Base-by-base conservation (phyloP, 2,113 vertebrate genomes). In the Lampris incognitus region DNA sequence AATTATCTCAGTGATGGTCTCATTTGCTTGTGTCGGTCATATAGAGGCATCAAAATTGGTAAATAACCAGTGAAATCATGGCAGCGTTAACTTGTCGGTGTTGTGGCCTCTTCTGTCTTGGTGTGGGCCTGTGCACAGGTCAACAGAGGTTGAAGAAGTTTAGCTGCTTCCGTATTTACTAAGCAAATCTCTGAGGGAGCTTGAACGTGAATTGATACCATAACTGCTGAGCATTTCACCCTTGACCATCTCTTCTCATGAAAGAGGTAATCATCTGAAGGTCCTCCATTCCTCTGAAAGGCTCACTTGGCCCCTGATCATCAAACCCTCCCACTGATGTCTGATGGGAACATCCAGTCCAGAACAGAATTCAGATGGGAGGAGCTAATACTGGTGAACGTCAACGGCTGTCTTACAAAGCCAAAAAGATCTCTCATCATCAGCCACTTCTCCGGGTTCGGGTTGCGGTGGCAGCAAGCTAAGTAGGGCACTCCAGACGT, bases 281-380 rank as follows among this genome's bases (percentile, higher is more conserved):
- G 24, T 24, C 24, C 24, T 24, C 24, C 24, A 24, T 24, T 24
- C 24, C 24, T 69, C 4, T 52, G 37, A 76, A 66, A 8, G 13
- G 9, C 64, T 72, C 7, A 4, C 58, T 58, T 0, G 36, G 1
- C 37, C 24, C 13, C 4, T 58, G 41, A 10, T 61, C 13, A 0
- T 1, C 38, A 52, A 63, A 71, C 54, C 36, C 36, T 58, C 37
- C 56, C 11, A 73, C 4, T 41, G 44, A 64, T 36, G 0, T 44
- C 58, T 63, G 8, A 10, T 63, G 69, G 42, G 55, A 55, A 59
- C n/a, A 61, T 57, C 9, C 44, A 58, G 8, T 42, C 63, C 7
- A 58, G 75, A 82, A 77, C 49, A 48, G 2, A 48, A 48, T 48
- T 69, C 5, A 50, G 59, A 56, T 68, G 10, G 24, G 24, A 24